Evolutionary conservation across 2,113 vertebrate genomes (phyloP).

Genomic region (Periophthalmodon schlosseri): DNA sequence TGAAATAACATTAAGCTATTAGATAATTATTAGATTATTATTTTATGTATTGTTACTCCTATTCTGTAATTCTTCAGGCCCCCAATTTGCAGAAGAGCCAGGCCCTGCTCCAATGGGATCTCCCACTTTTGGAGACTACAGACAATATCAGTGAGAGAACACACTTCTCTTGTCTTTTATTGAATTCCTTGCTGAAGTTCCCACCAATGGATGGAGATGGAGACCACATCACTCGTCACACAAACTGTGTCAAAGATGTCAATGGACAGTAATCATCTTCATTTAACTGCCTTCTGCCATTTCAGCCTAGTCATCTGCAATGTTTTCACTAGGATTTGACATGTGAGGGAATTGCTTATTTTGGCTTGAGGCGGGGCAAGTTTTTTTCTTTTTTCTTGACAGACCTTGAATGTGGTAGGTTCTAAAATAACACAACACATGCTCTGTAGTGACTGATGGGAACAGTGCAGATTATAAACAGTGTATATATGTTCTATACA

Average conservation of each 20-base stretch:
- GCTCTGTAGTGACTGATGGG: slow-evolving; percentile 20
- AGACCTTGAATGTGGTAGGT: slow-evolving; percentile 24
- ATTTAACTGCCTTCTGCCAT: slow-evolving; percentile 58
- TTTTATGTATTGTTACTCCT: background rate
- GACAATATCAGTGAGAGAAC: slow-evolving; percentile 87
- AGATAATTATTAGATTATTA: background rate
- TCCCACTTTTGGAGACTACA: slow-evolving; percentile 86
- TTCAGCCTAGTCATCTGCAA: slow-evolving; percentile 56
- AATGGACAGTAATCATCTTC: slow-evolving; percentile 41
- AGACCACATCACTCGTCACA: slow-evolving; percentile 32
- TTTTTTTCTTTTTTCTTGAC: slow-evolving; percentile 27
- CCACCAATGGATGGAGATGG: slow-evolving; percentile 44
- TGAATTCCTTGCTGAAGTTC: slow-evolving; percentile 73
- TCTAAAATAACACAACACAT: slow-evolving; percentile 25
- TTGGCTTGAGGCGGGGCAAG: slow-evolving; percentile 2
- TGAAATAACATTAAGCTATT: background rate
- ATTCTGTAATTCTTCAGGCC: slow-evolving; percentile 70
- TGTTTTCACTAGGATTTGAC: slow-evolving; percentile 37
- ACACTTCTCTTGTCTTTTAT: slow-evolving; percentile 47
- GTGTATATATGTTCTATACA: slow-evolving; percentile 45
- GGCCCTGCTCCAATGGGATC: slow-evolving; percentile 76
- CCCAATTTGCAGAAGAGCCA: slow-evolving; percentile 86
- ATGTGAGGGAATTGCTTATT: slow-evolving; percentile 18
- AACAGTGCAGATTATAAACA: background rate
- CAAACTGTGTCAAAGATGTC: slow-evolving; percentile 43